Evolutionary conservation across 2,113 vertebrate species (phyloP).

Genomic region (Nicator chloris): DNA sequence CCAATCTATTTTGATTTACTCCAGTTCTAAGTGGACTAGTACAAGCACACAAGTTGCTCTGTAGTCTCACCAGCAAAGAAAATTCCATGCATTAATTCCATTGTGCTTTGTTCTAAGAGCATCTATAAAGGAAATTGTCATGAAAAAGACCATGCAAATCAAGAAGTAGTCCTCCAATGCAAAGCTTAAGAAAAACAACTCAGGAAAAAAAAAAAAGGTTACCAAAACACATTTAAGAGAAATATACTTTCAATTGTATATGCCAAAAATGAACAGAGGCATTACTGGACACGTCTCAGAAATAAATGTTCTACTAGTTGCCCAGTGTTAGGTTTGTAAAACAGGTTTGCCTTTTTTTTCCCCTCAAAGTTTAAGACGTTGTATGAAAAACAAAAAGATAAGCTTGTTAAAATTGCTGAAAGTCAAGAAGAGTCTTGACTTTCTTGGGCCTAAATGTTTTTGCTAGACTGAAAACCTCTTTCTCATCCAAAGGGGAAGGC

Average conservation of each 20-base stretch:
- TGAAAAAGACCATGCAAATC: neutral
- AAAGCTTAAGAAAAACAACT: neutral
- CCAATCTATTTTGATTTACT: neutral
- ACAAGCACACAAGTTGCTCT: neutral
- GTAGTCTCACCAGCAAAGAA: neutral
- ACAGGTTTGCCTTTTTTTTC: neutral
- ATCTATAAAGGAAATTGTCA: neutral
- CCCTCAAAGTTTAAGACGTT: neutral
- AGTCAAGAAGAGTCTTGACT: neutral
- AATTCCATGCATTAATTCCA: neutral
- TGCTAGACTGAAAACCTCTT: neutral
- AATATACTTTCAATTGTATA: neutral
- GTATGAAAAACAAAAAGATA: neutral
- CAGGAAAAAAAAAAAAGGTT: neutral
- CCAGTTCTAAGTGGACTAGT: neutral
- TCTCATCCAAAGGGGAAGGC: neutral
- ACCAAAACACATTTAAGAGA: neutral
- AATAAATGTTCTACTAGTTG: neutral
- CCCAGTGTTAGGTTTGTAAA: neutral
- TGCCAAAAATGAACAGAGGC: neutral
- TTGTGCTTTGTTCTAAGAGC: neutral
- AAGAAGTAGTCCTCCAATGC: neutral
- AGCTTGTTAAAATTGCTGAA: neutral
- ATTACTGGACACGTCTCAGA: neutral
- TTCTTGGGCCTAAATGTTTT: neutral